Base-by-base conservation (phyloP, 1,140 invertebrate genomes). In the Drosophila hydei region DNA sequence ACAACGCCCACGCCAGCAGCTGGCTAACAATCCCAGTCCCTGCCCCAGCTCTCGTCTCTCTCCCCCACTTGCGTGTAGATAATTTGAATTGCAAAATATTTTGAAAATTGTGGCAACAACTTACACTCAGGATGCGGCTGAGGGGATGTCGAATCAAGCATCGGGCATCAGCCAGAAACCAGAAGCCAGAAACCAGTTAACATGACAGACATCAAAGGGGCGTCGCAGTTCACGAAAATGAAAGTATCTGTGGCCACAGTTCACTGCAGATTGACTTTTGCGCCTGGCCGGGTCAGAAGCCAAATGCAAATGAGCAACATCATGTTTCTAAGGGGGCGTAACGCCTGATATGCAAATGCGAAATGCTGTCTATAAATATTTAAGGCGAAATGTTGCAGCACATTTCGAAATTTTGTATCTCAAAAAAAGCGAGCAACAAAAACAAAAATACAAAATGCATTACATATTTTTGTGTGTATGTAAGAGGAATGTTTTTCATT, bases 1-100 rank as follows among this genome's bases (percentile, higher is more conserved):
- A 12, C 58, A 45, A n/a, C 47, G n/a, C 14, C 27, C 25, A 7
- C 54, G 45, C 21, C 55, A 62, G 59, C 59, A 51, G 47, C 23
- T 50, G 21, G n/a, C 12, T 16, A 40, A 8, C 38, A 40, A 16
- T 40, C 55, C n/a, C 6, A 23, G 4, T 3, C 30, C 9, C 2
- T 11, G 8, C 9, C 30, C 9, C 45, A 11, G 30, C 30, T 21
- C 16, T 30, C 11, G 11, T 30, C 4, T 30, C 11, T 3, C 52
- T 23, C 18, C 52, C 25, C 19, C 14, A 3, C n/a, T 30, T 21
- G 38, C 45, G n/a, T 0, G 27, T 45, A 36, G 14, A 9, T 79
- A 71, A 85, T 85, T 87, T 85, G 77, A 87, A 85, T 85, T 85
- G 80, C 80, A 80, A 85, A 85, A 72, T 67, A 38, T 48, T 59